Percentiles rank a stretch among this genome's conserved stretches.
phyloP scores from a whole-genome alignment of 2,888 invertebrate species.

The Phalera bucephala region DNA sequence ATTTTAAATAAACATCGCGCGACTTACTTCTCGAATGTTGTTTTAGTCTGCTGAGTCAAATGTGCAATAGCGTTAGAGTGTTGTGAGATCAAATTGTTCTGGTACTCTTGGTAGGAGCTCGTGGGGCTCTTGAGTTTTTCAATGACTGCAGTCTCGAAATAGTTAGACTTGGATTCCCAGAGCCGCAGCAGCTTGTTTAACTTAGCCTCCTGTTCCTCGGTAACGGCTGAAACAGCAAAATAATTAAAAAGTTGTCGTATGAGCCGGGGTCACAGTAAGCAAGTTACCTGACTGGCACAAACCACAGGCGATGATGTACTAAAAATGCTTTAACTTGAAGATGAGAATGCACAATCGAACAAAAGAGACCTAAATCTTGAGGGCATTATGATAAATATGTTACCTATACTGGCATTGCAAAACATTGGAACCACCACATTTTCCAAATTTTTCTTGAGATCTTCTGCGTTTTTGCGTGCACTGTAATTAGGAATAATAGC shows the following conservation, averaged over 20 bases:
- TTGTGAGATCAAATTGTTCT: slow-evolving; percentile 91
- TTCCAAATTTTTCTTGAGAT: slow-evolving; percentile 96
- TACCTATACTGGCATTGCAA: slow-evolving; percentile 94
- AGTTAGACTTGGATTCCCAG: slow-evolving; percentile 98
- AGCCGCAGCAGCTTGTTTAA: slow-evolving; percentile 95
- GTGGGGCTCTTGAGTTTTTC: slow-evolving; percentile 94
- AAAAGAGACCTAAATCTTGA: slow-evolving; percentile 77
- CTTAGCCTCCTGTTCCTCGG: slow-evolving; percentile 94
- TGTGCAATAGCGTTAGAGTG: slow-evolving; percentile 90
- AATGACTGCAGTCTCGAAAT: slow-evolving; percentile 91
- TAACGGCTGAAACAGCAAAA: slow-evolving; percentile 86
- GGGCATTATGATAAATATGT: slow-evolving; percentile 82
- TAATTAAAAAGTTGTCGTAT: slow-evolving; percentile 67
- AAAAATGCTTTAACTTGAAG: slow-evolving; percentile 65
- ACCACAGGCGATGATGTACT: slow-evolving; percentile 70
- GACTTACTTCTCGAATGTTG: slow-evolving; percentile 89
- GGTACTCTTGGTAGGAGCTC: slow-evolving; percentile 94
- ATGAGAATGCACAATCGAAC: slow-evolving; percentile 73
- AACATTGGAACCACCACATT: slow-evolving; percentile 99
- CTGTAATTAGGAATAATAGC: slow-evolving; percentile 87
- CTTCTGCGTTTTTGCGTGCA: slow-evolving; percentile 97
- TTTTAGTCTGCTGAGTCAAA: slow-evolving; percentile 90
- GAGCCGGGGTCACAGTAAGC: slow-evolving; percentile 61
- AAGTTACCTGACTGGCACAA: slow-evolving; percentile 74
- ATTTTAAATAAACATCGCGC: slow-evolving; percentile 11